Base-by-base conservation (phyloP, 2,113 vertebrate genomes). In the Tricholaema leucomelas region DNA sequence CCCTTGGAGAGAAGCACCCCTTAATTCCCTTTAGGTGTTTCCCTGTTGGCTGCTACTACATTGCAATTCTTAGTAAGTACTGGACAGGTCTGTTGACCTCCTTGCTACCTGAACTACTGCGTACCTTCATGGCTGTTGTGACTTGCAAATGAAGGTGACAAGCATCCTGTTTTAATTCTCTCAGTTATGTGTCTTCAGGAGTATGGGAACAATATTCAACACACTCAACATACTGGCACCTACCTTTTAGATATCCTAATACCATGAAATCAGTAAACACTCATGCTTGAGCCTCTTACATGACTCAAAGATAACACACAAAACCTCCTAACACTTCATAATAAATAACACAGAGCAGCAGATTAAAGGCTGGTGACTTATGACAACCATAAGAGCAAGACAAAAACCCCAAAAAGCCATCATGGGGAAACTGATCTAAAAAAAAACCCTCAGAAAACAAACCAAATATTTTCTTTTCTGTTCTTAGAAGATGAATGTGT, bases 51-150 rank as follows among this genome's bases (percentile, higher is more conserved):
- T 44, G 42, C 42, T 44, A 44, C 16, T 44, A 44, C 42, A 33
- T 0, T 63, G 46, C 10, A 59, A 67, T 46, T 20, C 30, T 64
- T 35, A 25, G 10, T 1, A 4, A 63, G 36, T 55, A 59, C 9
- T n/a, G 23, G 23, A 19, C 2, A 74, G 30, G 8, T 58, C 10
- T 58, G 27, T 17, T 48, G 46, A 54, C 36, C n/a, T 31, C 12
- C 28, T 64, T 44, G 28, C 52, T 30, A 9, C 30, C 24, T 42
- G 7, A 42, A 65, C 17, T 2, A 40, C 6, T 17, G n/a, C 12
- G 1, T 6, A 42, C 8, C 21, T 65, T 40, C 36, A 67, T 0
- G 21, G 23, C 36, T 46, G 28, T 0, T 23, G 38, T 0, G 3
- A 64, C 27, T 27, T 40, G 21, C 11, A 69, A 35, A 31, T 69